Percentiles rank a stretch among this genome's conserved stretches.
These are phyloP conservation scores for Zosterops lateralis DNA, from an alignment of 2,113 vertebrate species.

Conservation along the genomic window DNA sequence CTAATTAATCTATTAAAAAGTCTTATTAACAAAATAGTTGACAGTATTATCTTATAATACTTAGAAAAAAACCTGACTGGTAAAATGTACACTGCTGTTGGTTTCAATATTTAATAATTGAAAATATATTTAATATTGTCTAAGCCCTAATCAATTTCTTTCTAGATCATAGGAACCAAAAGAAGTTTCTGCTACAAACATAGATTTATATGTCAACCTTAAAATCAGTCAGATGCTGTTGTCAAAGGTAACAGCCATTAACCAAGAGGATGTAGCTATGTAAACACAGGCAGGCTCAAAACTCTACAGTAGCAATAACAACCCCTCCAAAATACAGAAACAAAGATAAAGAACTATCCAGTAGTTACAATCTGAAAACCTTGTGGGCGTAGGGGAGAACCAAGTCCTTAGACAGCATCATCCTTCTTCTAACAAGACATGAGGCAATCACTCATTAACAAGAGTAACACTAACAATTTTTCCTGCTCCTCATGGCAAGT, in stretches of 20 bases:
- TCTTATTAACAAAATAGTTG: not conserved
- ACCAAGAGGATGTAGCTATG: not conserved
- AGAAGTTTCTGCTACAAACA: not conserved
- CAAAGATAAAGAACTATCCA: not conserved
- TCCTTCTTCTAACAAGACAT: not conserved
- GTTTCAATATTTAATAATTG: not conserved
- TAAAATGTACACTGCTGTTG: not conserved
- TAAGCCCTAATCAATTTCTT: not conserved
- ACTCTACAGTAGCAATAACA: not conserved
- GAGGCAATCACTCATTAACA: not conserved
- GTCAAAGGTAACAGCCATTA: not conserved
- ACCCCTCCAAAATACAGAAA: not conserved
- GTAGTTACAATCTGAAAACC: not conserved
- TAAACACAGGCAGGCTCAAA: not conserved
- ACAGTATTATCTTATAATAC: not conserved
- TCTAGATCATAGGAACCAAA: not conserved
- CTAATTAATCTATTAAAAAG: not conserved
- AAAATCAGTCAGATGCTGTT: not conserved
- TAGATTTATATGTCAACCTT: not conserved
- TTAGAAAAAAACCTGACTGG: not conserved
- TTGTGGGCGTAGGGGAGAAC: rapidly evolving
- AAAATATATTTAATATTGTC: not conserved
- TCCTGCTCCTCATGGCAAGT: not conserved
- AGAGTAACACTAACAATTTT: not conserved
- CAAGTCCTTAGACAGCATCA: not conserved